A percentile compares a stretch with the other conserved stretches of the same genome.
Evolutionary conservation across 2,888 invertebrate genomes (phyloP).

Genomic region (Geophilus truncorum): DNA sequence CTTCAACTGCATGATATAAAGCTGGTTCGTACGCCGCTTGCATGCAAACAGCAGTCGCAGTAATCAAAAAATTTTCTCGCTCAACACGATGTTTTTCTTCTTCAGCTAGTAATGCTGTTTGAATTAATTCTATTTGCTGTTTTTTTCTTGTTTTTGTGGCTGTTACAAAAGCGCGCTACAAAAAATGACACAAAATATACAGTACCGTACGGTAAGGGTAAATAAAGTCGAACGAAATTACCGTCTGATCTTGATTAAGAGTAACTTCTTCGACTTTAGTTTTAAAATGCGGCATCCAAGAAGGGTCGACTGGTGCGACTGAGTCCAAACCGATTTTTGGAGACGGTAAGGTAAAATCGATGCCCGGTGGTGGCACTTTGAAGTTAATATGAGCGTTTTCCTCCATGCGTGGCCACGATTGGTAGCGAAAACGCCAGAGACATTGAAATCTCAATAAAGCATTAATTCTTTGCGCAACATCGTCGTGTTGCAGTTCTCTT

Average conservation of each 20-base stretch:
- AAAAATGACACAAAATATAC: too few species aligned
- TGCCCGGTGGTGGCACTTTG: conserved; percentile 97
- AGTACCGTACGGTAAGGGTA: too few species aligned
- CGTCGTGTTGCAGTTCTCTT: conserved; percentile 74
- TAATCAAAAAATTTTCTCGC: conserved; percentile 89
- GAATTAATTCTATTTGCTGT: conserved; percentile 96
- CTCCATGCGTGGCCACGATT: conserved; percentile 99
- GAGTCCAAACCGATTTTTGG: conserved; percentile 97
- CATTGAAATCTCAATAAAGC: conserved; percentile 85
- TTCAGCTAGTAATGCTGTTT: conserved; percentile 88
- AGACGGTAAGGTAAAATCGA: conserved; percentile 97
- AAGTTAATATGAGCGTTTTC: conserved; percentile 92
- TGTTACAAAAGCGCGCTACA: conserved; percentile 90
- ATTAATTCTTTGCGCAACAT: conserved; percentile 73
- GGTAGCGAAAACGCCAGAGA: conserved; percentile 93
- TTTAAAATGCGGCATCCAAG: conserved; percentile 97
- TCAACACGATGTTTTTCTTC: conserved; percentile 94
- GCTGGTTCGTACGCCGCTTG: conserved; percentile 97
- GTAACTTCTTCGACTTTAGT: conserved; percentile 99
- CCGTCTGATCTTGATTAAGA: conserved; percentile 93
- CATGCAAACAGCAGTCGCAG: conserved; percentile 88
- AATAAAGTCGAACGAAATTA: conserved; percentile 46
- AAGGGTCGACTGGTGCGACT: conserved; percentile 91
- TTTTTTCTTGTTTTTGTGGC: conserved; percentile 98
- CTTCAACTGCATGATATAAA: conserved; percentile 69